A percentile compares a stretch with the other conserved stretches of the same genome.
These are phyloP conservation scores for Oligia strigilis DNA, from an alignment of 2,888 invertebrate species.

Conservation along the genomic window DNA sequence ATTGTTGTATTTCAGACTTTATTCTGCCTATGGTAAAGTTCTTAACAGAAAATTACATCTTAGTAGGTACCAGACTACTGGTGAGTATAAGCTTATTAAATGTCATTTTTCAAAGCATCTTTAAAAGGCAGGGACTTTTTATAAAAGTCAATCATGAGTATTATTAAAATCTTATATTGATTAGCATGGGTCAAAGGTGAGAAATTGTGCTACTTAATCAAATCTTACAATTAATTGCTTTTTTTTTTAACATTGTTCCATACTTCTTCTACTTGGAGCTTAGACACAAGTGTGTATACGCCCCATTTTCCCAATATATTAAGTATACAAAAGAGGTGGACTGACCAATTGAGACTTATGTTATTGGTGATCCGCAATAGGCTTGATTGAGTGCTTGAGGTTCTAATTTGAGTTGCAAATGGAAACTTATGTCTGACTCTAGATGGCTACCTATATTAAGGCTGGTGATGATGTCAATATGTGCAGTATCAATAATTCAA, in stretches of 20 bases:
- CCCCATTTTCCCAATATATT: neutral
- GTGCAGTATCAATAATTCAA: neutral
- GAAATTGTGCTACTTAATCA: neutral
- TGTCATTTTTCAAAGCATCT: neutral
- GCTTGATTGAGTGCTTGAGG: neutral
- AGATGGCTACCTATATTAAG: too few relatives aligned
- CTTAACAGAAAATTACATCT: neutral
- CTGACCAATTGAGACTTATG: neutral
- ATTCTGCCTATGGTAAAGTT: neutral
- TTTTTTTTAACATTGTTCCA: neutral
- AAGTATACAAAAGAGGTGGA: too few relatives aligned
- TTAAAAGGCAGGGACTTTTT: neutral
- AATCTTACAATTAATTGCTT: neutral
- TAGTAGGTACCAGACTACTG: neutral
- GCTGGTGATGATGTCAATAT: conserved; percentile 1
- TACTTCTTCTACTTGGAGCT: neutral
- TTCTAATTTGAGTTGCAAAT: neutral
- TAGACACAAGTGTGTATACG: too few relatives aligned
- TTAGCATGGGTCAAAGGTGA: neutral
- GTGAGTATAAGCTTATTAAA: neutral
- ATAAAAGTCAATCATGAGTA: neutral
- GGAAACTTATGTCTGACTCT: neutral
- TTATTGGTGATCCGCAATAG: neutral
- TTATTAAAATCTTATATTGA: neutral
- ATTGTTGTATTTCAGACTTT: neutral